These are phyloP conservation scores for Spermophilus dauricus DNA, from an alignment of 2,113 vertebrate genomes.

Conservation along the genomic window DNA sequence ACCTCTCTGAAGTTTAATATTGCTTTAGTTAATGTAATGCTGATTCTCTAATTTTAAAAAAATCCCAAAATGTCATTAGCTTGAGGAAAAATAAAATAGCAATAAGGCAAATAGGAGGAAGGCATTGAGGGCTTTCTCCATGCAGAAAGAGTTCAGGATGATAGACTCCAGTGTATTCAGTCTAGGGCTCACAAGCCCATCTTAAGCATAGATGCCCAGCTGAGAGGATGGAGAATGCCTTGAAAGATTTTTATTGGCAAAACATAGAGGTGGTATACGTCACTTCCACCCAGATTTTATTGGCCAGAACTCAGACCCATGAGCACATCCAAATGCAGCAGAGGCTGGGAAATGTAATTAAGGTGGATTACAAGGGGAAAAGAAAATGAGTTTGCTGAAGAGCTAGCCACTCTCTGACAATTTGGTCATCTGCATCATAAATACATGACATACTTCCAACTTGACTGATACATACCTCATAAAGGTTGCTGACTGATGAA, in stretches of 20 bases:
- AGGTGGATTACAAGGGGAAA: neutral
- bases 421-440: neutral
- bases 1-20: neutral
- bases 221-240: neutral
- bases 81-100: neutral
- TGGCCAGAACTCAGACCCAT: neutral
- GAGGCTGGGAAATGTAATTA: neutral
- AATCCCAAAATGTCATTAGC: neutral
- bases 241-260: neutral
- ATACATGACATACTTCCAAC: neutral
- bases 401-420: neutral
- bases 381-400: neutral
- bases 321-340: neutral
- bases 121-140: neutral
- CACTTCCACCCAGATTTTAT: neutral
- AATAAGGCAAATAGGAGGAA: neutral
- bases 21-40: neutral
- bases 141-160: neutral
- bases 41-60: neutral
- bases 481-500: neutral
- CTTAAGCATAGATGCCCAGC: neutral
- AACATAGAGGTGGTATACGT: neutral
- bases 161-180: neutral
- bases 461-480: neutral
- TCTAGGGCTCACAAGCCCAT: neutral